Evolutionary conservation across 2,797 vertebrate genomes (phyloP), one percentile per base, ranked within the genome.

Genomic region (Lepilemur ruficaudatus): DNA sequence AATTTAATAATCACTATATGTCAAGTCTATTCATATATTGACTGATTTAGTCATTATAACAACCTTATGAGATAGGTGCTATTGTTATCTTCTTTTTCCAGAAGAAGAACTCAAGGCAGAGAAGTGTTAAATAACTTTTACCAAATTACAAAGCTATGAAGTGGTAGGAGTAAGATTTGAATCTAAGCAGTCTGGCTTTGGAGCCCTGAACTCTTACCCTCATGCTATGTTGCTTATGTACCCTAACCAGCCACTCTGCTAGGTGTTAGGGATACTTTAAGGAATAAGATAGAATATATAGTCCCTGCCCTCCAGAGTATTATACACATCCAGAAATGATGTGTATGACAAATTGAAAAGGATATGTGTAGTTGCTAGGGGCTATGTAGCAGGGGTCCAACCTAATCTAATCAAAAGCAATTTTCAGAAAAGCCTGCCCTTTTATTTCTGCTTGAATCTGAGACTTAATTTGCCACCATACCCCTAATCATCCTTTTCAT

Each of bases 81-180:
- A 1, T 70, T 70, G 23, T 67, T 76, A 85, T 30, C 52, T 43
- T 69, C 84, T 94, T 84, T 93, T 91, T 88, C 50, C 70, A 91
- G 63, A 69, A 12, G n/a, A 84, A 81, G 80, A 88, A 57, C 50
- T 81, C 32, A 22, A 95, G 63, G 18, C 73, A n/a, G 67, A 87
- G 88, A 90, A 22, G 92, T 17, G n/a, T 67, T 82, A 89, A 89
- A 55, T 69, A 95, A 84, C 52, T 79, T 94, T 89, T 61, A 41
- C 69, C 61, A 57, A 94, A 55, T 90, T 72, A 75, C n/a, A 52
- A 23, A 79, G 43, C 50, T 84, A 38, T 32, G 38, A 78, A 82
- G 81, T 80, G 28, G 70, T 10, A 57, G 30, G 43, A 25, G 67
- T 88, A 18, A 48, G 46, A 70, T 87, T 88, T 57, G 81, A 84